Base-by-base conservation (phyloP, 2,797 vertebrate species). In the Danio aesculapii region DNA sequence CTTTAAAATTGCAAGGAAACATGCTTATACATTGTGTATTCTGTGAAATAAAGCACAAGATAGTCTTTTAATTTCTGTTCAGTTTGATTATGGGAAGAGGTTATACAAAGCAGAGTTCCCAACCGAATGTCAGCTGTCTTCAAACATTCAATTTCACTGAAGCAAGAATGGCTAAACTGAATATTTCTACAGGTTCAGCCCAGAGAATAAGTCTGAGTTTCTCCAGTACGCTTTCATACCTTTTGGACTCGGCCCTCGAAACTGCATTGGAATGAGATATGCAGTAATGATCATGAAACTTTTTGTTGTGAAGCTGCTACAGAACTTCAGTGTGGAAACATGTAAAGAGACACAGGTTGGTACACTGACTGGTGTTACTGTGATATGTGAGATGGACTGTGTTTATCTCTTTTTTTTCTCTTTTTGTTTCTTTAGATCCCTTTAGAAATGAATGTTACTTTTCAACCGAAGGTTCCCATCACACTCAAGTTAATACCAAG, bases 201-300 rank as follows among this genome's bases (percentile, higher is more conserved):
- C 96, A 83, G 93, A 94, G n/a, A 96, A 95, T 87, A 95, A 91
- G 67, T 89, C 92, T 1, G 62, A 69, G 68, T 84, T 94, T 0
- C 91, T 95, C 63, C 95, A 92, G 0, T 96, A 95, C 10, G 41
- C 79, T 0, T 97, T 92, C 77, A 81, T 97, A 67, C 96, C 96
- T n/a, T 98, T 98, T 58, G 96, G 97, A 79, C 86, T 88, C 0
- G 96, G 96, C 0, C 97, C 97, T 72, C 93, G 95, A 69, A 98
- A 97, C 88, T 97, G 96, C 84, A 87, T 97, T 0, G 95, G 95
- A 77, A 95, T 96, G 95, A 87, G 94, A 57, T 97, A 95, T 85
- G 95, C 94, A 6, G 19, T 94, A 8, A 58, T 97, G 81, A 86
- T 78, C 81, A 92, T 97, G 84, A 97, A 97, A 89, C 55, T 94